Base-by-base conservation (phyloP, 2,797 vertebrate genomes). In the Serranus cabrilla region DNA sequence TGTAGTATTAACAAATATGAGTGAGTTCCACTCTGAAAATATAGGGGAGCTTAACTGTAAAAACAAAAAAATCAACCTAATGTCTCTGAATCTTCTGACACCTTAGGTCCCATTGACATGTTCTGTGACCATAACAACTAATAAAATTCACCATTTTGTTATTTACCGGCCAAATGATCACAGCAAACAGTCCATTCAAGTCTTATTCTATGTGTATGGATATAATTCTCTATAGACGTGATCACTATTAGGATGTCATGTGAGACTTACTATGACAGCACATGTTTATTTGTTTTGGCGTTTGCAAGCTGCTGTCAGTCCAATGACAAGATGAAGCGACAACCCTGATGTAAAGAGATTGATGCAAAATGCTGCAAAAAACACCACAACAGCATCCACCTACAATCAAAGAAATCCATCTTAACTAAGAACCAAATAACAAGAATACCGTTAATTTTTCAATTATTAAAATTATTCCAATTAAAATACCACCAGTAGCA, bases 271-370 rank as follows among this genome's bases (percentile, higher is more conserved):
- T 16, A 40, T 23, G 50, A 76, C 14, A 78, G 55, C 68, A 27
- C 13, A 10, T 50, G 55, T 14, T 62, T 65, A 73, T 69, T 74
- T 67, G 72, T 74, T 76, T 57, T 87, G 73, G 40, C 57, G 0
- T 52, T 25, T 45, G 43, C 59, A 82, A 79, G 69, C 56, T 74
- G 61, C 72, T 31, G 42, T 76, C 75, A 42, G 57, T 76, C 74
- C 31, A 43, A 49, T 72, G 50, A 77, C 51, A 14, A 42, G 46
- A 76, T 50, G n/a, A 21, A 59, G 69, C 55, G 62, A 60, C 74
- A 57, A 37, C 40, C 5, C 50, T 69, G 56, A 78, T 66, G 45
- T 17, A 51, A 58, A 74, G 47, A 51, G 62, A 71, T 67, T 3
- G 61, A 81, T 50, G 40, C 12, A 71, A 69, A 74, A 52, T 46